Evolutionary conservation across 2,888 invertebrate species (phyloP), one percentile per base, ranked within the genome.

Genomic region (Melanostoma scalare): DNA sequence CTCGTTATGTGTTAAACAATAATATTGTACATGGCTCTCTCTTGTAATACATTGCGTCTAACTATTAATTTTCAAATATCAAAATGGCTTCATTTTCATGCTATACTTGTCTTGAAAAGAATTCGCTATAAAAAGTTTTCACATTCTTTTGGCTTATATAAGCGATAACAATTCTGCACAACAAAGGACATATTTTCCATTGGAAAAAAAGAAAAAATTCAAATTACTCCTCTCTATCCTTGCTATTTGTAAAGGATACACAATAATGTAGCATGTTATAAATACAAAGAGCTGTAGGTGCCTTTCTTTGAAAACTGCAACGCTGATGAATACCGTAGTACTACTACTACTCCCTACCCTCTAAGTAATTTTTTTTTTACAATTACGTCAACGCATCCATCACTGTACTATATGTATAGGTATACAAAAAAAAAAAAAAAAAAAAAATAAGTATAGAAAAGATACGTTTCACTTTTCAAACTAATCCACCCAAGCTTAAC

Each of bases 111-210:
- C 68, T 52, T 6, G 63, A 56, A 75, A 69, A 61, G 63, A 42
- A 30, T 10, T 61, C 52, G 46, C 46, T 10, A 44, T 52, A 67
- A 74, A 69, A 74, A 68, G 30, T 10, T 46, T 56, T 38, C 35
- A 44, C 58, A 53, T 73, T 60, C 71, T 58, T 67, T 63, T 81
- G 53, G 42, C 36, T 40, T 38, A 56, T 36, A 42, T 44, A 65
- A 75, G 38, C 60, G 65, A 80, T 52, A 65, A 53, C 52, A 75
- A 63, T 69, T 56, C 46, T 6, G 5, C 30, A 8, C 40, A 33
- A 71, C 80, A 81, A 76, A 81, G 65, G 58, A 81, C 65, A 72
- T 65, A 58, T 53, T 80, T 36, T 56, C 31, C 58, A 76, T 40
- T 58, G 65, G 36, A n/a, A 38, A 36, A 36, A 48, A 31, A 36